Conservation (phyloP, 2,888 invertebrate genomes). For the Chloroclysta siterata region DNA sequence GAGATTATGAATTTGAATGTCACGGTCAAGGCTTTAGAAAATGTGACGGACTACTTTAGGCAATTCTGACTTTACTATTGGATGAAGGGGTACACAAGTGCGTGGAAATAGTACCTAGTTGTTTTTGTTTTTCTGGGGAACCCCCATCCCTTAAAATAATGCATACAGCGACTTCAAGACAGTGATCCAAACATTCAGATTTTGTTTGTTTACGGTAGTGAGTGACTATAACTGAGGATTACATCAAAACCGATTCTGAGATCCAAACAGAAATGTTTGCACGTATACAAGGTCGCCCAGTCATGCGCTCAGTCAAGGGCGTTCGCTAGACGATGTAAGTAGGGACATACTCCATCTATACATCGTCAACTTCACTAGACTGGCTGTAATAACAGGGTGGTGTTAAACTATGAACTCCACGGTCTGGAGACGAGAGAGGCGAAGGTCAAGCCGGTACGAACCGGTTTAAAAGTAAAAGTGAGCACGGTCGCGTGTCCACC, state of each 20-base stretch:
- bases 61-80: no score
- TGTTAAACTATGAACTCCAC: constrained; percentile 36
- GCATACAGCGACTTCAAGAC: background rate
- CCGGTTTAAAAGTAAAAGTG: constrained; percentile 83
- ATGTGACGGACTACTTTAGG: no score
- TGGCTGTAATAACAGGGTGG: constrained; percentile 26
- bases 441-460: constrained; percentile 64
- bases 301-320: constrained; percentile 80
- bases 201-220: background rate
- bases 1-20: constrained; percentile 47
- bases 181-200: background rate
- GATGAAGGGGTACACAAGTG: constrained; percentile 4
- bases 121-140: background rate
- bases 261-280: constrained; percentile 77
- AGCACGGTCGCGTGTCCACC: constrained; percentile 76
- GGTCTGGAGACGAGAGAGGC: constrained; percentile 45
- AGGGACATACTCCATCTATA: constrained; percentile 41
- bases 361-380: constrained; percentile 40
- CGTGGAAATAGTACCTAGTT: background rate
- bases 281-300: constrained; percentile 78
- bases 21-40: constrained; percentile 49
- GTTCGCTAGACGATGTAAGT: constrained; percentile 69
- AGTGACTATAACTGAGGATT: constrained; percentile 6
- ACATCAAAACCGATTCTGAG: constrained; percentile 58
- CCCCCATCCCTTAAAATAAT: background rate